Percentiles rank a stretch among this genome's conserved stretches.
These are phyloP conservation scores for Edolisoma coerulescens DNA, from an alignment of 2,113 vertebrate species.

Conservation along the genomic window DNA sequence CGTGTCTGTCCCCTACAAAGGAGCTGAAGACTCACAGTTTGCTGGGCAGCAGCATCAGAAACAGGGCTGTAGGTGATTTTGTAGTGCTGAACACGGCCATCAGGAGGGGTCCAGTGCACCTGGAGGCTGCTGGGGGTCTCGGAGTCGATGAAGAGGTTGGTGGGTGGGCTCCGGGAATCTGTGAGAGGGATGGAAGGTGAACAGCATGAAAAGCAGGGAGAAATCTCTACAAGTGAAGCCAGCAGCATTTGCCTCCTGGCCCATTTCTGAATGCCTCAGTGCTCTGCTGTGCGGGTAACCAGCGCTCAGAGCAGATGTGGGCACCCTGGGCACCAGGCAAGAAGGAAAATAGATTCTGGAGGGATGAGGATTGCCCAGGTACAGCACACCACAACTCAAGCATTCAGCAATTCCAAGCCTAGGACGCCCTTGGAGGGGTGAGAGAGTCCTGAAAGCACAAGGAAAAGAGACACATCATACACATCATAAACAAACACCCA, in stretches of 20 bases:
- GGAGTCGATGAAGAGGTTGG: conserved; percentile 75
- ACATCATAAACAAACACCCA: rapidly evolving
- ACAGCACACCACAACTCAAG: neutral
- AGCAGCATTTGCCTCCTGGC: neutral
- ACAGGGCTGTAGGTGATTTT: conserved; percentile 75
- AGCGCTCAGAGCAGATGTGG: neutral
- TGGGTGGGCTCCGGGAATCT: conserved; percentile 81
- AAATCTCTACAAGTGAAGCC: too few species aligned
- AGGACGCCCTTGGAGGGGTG: neutral
- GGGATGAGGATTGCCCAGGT: neutral
- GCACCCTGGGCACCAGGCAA: neutral
- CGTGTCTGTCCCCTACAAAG: neutral
- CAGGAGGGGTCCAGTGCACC: conserved; percentile 82
- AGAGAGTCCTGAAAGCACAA: neutral
- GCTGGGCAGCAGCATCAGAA: conserved; percentile 49
- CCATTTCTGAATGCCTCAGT: rapidly evolving
- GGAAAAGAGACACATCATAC: neutral
- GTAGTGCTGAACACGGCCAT: conserved; percentile 81
- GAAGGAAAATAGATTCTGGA: neutral
- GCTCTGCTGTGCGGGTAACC: neutral
- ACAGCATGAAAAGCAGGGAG: neutral
- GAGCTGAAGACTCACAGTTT: conserved; percentile 49
- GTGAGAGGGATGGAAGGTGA: neutral
- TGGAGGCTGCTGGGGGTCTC: conserved; percentile 81
- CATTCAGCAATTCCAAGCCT: neutral